Conservation (phyloP, 2,888 invertebrate genomes). For the Hemaris fuciformis region DNA sequence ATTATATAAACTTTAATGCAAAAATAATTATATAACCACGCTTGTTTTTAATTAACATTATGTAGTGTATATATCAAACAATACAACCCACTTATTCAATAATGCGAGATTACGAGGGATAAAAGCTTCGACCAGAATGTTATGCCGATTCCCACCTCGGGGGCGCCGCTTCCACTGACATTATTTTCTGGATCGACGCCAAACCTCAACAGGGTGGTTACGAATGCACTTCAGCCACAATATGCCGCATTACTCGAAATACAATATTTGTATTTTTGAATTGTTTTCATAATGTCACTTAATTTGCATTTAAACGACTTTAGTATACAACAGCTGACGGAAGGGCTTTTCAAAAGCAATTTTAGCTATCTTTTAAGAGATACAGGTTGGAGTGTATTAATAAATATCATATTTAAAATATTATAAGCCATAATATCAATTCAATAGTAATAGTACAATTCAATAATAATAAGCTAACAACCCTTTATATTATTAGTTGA, state of each 20-base stretch:
- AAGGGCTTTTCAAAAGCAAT: neutral
- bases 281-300: neutral
- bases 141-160: neutral
- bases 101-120: neutral
- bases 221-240: neutral
- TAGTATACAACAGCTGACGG: no score
- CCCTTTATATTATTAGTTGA: no score
- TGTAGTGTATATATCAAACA: neutral
- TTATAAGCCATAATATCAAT: no score
- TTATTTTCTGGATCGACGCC: neutral
- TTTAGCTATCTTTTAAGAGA: neutral
- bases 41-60: neutral
- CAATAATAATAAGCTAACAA: no score
- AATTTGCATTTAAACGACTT: neutral
- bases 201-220: neutral
- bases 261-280: neutral
- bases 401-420: neutral
- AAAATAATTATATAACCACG: neutral
- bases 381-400: neutral
- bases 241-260: neutral
- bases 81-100: neutral
- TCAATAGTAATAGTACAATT: no score
- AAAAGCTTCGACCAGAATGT: neutral
- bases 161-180: neutral
- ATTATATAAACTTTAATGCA: neutral